A percentile compares a stretch with the other conserved stretches of the same genome.
These are phyloP conservation scores for Lateolabrax maculatus DNA, from an alignment of 2,797 vertebrate genomes.

Conservation along the genomic window DNA sequence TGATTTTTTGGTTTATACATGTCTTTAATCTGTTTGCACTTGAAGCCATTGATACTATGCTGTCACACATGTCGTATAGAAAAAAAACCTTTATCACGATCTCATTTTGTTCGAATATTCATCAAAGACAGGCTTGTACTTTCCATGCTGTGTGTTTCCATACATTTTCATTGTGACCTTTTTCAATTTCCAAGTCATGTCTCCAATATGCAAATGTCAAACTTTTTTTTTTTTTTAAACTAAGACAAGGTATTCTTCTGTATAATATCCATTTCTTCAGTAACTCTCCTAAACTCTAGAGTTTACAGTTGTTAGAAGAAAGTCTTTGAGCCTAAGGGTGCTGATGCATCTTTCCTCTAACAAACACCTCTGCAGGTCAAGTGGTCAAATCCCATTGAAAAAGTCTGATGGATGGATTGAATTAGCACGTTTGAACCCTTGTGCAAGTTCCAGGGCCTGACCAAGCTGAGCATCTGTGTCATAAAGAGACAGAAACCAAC, in stretches of 20 bases:
- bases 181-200: slow-evolving; percentile 8
- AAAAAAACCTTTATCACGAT: background rate
- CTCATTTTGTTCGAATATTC: background rate
- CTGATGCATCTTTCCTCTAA: slow-evolving; percentile 33
- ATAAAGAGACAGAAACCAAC: background rate
- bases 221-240: slow-evolving; percentile 25
- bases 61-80: too few species aligned
- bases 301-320: slow-evolving; percentile 18
- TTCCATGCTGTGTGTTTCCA: too few species aligned
- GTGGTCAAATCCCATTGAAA: slow-evolving; percentile 42
- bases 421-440: slow-evolving; percentile 23
- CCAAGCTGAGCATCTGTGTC: background rate
- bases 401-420: slow-evolving; percentile 28
- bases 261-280: slow-evolving; percentile 12
- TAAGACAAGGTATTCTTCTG: background rate
- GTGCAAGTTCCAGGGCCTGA: background rate
- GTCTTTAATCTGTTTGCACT: slow-evolving; percentile 9
- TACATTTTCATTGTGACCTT: slow-evolving; percentile 34
- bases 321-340: slow-evolving; percentile 18
- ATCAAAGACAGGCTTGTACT: slow-evolving; percentile 9
- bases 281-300: background rate
- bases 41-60: background rate
- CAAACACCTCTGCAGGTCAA: slow-evolving; percentile 51
- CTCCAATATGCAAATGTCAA: slow-evolving; percentile 34
- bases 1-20: background rate